Conservation (phyloP, 2,888 invertebrate genomes). For the Hermaeophaga mercurialis region DNA sequence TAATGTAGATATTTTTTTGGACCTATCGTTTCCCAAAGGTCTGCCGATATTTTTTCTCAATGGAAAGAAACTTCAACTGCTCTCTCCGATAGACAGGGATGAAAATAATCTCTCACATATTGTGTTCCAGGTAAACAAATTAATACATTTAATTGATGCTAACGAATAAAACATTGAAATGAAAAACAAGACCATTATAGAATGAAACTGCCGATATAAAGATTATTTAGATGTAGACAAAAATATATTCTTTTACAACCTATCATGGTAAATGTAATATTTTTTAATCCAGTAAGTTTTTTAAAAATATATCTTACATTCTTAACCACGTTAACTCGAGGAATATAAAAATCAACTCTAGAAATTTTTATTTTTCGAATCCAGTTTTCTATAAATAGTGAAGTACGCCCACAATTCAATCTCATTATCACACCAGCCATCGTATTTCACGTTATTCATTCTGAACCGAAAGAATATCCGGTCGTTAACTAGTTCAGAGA, state of each 20-base stretch:
- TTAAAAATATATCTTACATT: too few relatives aligned
- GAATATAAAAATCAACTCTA: too few relatives aligned
- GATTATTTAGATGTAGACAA: too few relatives aligned
- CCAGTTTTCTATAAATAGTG: not conserved
- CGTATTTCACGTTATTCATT: not conserved
- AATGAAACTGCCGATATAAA: too few relatives aligned
- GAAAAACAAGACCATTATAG: too few relatives aligned
- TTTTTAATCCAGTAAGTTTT: too few relatives aligned
- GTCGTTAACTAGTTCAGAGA: slow-evolving; percentile 12
- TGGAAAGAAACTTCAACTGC: slow-evolving; percentile 79
- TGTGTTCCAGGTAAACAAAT: slow-evolving; percentile 79
- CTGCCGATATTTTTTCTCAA: slow-evolving; percentile 79
- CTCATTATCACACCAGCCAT: not conserved
- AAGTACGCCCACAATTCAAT: not conserved
- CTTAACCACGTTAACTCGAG: too few relatives aligned
- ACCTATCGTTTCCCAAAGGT: slow-evolving; percentile 80
- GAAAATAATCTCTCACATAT: slow-evolving; percentile 84
- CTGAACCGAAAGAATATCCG: slow-evolving; percentile 4
- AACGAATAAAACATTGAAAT: not conserved
- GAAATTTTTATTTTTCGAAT: too few relatives aligned
- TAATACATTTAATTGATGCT: not conserved
- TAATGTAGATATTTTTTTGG: slow-evolving; percentile 75
- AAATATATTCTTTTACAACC: too few relatives aligned
- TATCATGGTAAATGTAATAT: too few relatives aligned
- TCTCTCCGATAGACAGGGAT: slow-evolving; percentile 84